Evolutionary conservation across 92 coral and sea anemone species (phyloP).

Genomic region (Porites lobata): DNA sequence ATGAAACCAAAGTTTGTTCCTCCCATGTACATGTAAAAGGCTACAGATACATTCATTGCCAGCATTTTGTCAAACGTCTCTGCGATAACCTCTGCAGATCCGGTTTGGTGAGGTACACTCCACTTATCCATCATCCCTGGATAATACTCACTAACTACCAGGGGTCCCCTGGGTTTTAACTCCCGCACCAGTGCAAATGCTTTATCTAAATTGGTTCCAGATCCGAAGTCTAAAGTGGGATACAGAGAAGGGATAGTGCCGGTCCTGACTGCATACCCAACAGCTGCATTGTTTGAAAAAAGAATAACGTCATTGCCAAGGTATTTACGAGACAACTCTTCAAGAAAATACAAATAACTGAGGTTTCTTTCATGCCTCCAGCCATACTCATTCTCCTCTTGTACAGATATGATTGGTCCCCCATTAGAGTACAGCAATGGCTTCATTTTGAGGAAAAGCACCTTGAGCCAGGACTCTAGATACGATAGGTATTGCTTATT

Average conservation of each 20-base stretch:
- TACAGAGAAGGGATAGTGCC: conserved; percentile 89
- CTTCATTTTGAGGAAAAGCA: conserved; percentile 78
- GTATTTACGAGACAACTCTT: conserved; percentile 75
- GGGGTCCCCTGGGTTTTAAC: conserved; percentile 84
- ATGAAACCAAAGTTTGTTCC: conserved; percentile 96
- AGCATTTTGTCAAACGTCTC: conserved; percentile 78
- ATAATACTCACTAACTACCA: conserved; percentile 91
- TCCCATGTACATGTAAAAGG: conserved; percentile 93
- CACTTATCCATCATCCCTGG: conserved; percentile 94
- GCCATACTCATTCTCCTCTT: conserved; percentile 93
- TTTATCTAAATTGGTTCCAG: conserved; percentile 56
- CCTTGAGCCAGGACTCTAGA: conserved; percentile 89
- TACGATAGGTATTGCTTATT: conserved; percentile 75
- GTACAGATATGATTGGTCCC: conserved; percentile 91
- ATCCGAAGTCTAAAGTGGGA: conserved; percentile 91
- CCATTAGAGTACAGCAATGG: conserved; percentile 88
- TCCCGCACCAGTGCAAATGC: conserved; percentile 80
- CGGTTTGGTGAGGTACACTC: conserved; percentile 83
- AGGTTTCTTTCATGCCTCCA: conserved; percentile 73
- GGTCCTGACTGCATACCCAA: conserved; percentile 46
- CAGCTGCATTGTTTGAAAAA: conserved; percentile 75
- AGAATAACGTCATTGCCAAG: conserved; percentile 85
- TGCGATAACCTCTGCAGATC: conserved; percentile 60
- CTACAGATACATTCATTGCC: conserved; percentile 88
- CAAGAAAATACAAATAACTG: conserved; percentile 73